Conservation (phyloP, 1,140 invertebrate species). For the Kradibia gibbosae region DNA sequence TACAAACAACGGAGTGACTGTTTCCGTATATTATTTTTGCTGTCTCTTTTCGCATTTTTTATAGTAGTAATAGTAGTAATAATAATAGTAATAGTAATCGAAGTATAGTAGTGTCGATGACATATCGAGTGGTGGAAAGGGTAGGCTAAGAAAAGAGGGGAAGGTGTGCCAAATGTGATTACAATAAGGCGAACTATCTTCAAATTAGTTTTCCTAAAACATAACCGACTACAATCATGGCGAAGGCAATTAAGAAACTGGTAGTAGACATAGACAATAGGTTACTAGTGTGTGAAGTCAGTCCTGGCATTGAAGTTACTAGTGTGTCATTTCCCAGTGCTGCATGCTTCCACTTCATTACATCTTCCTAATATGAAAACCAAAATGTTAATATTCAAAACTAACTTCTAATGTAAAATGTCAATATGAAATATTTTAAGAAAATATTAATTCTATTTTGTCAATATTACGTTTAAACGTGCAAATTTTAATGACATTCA, state of each 20-base stretch:
- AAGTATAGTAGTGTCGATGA: constrained; percentile 49
- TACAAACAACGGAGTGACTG: constrained; percentile 50
- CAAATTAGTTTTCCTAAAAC: constrained; percentile 70
- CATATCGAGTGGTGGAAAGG: constrained; percentile 60
- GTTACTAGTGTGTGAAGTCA: constrained; percentile 57
- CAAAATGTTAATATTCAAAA: constrained; percentile 14
- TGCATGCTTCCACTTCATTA: constrained; percentile 66
- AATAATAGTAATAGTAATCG: not conserved
- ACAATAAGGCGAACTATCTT: constrained; percentile 61
- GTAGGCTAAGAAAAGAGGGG: constrained; percentile 66
- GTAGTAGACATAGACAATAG: constrained; percentile 59
- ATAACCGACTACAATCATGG: constrained; percentile 68
- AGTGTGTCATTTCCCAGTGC: constrained; percentile 61
- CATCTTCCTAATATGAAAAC: constrained; percentile 64
- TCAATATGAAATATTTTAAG: not conserved
- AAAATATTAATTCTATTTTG: too few species aligned
- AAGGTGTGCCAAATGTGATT: constrained; percentile 51
- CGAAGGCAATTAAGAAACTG: constrained; percentile 63
- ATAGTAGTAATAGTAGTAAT: constrained; percentile 41
- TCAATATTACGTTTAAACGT: too few species aligned
- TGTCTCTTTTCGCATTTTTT: constrained; percentile 48
- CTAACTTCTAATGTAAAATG: not conserved
- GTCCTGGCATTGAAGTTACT: constrained; percentile 56
- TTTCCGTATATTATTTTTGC: constrained; percentile 35
- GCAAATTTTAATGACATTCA: too few species aligned